Conservation (phyloP, 2,888 invertebrate genomes). For the Caenorhabditis imperialis region DNA sequence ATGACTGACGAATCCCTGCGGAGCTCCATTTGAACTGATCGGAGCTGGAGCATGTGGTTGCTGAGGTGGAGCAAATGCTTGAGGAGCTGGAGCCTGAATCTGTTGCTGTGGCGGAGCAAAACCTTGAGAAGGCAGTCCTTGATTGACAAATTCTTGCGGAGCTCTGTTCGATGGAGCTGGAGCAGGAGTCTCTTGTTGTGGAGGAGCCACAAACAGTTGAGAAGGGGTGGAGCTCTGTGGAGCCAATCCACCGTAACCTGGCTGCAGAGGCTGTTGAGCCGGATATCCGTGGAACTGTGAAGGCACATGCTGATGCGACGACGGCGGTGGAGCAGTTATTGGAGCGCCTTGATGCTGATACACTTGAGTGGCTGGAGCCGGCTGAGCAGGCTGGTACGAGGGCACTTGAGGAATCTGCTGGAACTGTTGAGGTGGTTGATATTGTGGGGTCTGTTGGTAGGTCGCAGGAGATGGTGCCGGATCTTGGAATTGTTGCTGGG, state of each 20-base stretch:
- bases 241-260: neutral
- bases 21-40: too few species aligned
- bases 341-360: neutral
- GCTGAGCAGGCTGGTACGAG: too few species aligned
- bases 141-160: neutral
- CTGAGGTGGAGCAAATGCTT: slow-evolving; percentile 13
- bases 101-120: too few species aligned
- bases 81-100: slow-evolving; percentile 8
- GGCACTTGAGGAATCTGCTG: too few species aligned
- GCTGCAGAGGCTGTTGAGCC: slow-evolving; percentile 11
- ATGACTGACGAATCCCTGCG: neutral
- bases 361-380: neutral
- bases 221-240: neutral
- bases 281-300: neutral
- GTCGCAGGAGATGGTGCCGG: slow-evolving; percentile 12
- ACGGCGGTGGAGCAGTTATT: slow-evolving; percentile 9
- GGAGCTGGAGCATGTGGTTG: slow-evolving; percentile 6
- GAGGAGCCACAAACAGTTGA: neutral
- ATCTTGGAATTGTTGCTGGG: neutral
- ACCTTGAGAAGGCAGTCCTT: neutral
- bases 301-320: neutral
- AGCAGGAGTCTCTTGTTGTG: slow-evolving; percentile 1
- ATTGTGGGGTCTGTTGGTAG: too few species aligned
- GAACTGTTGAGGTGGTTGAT: too few species aligned
- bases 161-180: neutral